These are phyloP conservation scores for Trachops cirrhosus DNA, from an alignment of 2,797 vertebrate genomes.

Conservation along the genomic window DNA sequence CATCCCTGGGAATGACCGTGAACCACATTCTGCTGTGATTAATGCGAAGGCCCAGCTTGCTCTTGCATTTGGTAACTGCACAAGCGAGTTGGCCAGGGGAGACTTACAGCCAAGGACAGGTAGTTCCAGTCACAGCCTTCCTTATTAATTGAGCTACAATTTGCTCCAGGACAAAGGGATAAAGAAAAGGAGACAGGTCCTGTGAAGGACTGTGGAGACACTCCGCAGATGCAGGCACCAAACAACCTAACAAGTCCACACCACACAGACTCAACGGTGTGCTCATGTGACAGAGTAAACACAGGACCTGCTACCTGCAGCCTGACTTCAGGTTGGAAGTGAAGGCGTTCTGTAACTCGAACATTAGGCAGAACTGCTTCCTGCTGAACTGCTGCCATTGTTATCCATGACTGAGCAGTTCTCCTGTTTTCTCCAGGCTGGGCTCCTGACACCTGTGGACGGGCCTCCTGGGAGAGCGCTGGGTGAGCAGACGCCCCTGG, in stretches of 20 bases:
- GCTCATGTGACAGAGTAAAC: accelerated
- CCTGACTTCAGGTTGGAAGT: neutral
- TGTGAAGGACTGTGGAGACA: no score
- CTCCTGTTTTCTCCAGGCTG: neutral
- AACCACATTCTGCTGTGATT: accelerated
- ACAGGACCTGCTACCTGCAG: neutral
- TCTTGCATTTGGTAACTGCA: neutral
- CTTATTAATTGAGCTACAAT: neutral
- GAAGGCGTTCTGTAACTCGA: accelerated
- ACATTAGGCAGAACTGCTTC: no score
- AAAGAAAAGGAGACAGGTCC: neutral
- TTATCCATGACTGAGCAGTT: accelerated
- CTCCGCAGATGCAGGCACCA: accelerated
- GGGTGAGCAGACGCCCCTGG: no score
- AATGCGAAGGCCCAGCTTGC: neutral
- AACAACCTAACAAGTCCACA: accelerated
- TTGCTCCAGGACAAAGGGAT: neutral
- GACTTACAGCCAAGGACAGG: neutral
- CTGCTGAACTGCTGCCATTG: neutral
- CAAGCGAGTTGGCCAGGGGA: neutral
- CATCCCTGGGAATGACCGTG: accelerated
- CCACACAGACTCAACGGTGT: accelerated
- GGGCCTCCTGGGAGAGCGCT: accelerated
- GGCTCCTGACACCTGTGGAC: neutral
- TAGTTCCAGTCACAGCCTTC: neutral